Evolutionary conservation across 1,140 invertebrate species (phyloP).

Genomic region (Bombus huntii): DNA sequence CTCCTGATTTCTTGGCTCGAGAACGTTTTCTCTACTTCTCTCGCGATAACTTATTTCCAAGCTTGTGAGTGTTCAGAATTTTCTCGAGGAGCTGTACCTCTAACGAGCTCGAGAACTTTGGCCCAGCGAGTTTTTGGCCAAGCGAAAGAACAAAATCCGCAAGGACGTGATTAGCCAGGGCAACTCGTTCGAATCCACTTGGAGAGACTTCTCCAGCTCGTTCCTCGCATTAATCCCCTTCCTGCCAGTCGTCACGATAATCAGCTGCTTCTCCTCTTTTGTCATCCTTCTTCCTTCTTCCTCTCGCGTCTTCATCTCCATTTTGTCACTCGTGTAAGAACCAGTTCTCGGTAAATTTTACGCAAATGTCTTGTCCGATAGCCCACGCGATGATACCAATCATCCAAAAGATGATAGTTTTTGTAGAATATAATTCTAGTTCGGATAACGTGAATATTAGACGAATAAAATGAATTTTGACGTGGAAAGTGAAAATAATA

Average conservation of each 20-base stretch:
- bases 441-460: no score
- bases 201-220: background rate
- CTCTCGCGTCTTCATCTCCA: background rate
- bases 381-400: no score
- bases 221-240: background rate
- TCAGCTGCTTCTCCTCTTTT: background rate
- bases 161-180: background rate
- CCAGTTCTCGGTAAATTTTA: no score
- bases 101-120: conserved; percentile 26
- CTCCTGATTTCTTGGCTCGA: background rate
- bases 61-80: background rate
- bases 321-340: background rate
- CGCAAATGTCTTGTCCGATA: no score
- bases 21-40: background rate
- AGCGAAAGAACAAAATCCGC: conserved; percentile 12
- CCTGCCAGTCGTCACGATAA: background rate
- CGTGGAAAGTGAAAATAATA: no score
- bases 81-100: conserved; percentile 11
- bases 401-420: no score
- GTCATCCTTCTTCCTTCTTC: no score
- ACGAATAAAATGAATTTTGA: no score
- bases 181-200: background rate
- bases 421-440: no score
- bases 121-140: background rate
- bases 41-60: conserved; percentile 1